Evolutionary conservation across 2,113 vertebrate species (phyloP), one percentile per base, ranked within the genome.

Genomic region (Lutjanus erythropterus): DNA sequence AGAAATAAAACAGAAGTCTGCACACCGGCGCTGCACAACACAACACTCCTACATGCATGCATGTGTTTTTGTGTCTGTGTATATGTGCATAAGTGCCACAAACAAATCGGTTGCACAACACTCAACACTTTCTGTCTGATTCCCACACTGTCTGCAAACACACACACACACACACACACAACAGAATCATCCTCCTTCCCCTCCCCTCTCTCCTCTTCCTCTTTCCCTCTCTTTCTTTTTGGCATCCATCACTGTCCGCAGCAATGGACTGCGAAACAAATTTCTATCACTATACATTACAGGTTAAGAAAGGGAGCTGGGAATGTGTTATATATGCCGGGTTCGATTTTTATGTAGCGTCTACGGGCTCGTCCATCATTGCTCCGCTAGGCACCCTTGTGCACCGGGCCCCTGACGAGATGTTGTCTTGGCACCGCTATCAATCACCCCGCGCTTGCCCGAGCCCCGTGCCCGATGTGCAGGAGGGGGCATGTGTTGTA

Each of bases 281-380:
- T 94, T 92, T 88, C 87, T 90, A 86, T 93, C 90, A 90, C 88
- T 86, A 90, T 90, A 90, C 89, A 91, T 93, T 92, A 94, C 81
- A 89, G 88, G 91, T 92, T 90, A 92, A 91, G 83, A 91, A 90
- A 90, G 83, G 79, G 85, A 91, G 88, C 88, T 84, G 79, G 86
- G 84, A 93, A 90, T 85, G 80, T 80, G 86, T 88, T 89, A 84
- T 90, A 85, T 89, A 89, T 89, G 91, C 84, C 74, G 39, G 73
- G 58, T 93, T 94, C 85, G 78, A 92, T 93, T 94, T 93, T 91
- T 91, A 91, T 88, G 90, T 88, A 86, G 86, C 73, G 50, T 90
- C 82, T 79, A 79, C 78, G 27, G 87, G 68, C 87, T 94, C 92
- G 86, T 94, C 88, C 93, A 92, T 94, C 93, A 94, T 76, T 67